Percentiles rank a stretch among this genome's conserved stretches.
These are phyloP conservation scores for Rhabdornis inornatus DNA, from an alignment of 2,113 vertebrate species.

Conservation along the genomic window DNA sequence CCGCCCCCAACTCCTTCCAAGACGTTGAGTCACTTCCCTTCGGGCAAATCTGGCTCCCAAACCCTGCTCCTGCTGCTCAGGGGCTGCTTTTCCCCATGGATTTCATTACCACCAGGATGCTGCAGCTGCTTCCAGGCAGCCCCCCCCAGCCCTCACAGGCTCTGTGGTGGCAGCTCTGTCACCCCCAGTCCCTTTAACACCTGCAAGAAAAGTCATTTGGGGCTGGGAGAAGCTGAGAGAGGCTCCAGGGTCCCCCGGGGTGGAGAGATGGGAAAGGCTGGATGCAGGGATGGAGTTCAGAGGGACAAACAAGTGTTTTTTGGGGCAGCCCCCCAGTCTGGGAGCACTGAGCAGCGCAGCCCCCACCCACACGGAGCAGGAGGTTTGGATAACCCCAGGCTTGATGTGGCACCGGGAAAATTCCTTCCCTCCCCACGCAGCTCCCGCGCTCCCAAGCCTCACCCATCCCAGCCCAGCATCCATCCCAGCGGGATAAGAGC, in stretches of 20 bases:
- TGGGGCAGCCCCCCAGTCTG: not conserved
- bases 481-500: not conserved
- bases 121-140: not conserved
- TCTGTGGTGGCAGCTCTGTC: not conserved
- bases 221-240: too few species aligned
- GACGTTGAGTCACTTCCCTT: conserved; percentile 58
- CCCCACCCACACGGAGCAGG: not conserved
- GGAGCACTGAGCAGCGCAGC: not conserved
- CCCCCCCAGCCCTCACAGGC: not conserved
- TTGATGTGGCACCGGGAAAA: not conserved
- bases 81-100: not conserved
- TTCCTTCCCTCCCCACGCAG: not conserved
- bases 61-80: not conserved
- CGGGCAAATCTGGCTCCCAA: conserved; percentile 36
- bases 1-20: conserved; percentile 36
- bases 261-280: not conserved
- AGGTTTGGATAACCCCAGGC: not conserved
- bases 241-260: fast-evolving
- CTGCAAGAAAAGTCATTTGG: fast-evolving
- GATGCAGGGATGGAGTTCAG: not conserved
- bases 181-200: not conserved
- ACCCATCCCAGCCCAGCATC: not conserved
- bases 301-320: fast-evolving
- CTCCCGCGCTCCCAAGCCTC: fast-evolving
- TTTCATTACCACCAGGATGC: conserved; percentile 18